Conservation (phyloP, 2,797 vertebrate species). For the Lacerta agilis region DNA sequence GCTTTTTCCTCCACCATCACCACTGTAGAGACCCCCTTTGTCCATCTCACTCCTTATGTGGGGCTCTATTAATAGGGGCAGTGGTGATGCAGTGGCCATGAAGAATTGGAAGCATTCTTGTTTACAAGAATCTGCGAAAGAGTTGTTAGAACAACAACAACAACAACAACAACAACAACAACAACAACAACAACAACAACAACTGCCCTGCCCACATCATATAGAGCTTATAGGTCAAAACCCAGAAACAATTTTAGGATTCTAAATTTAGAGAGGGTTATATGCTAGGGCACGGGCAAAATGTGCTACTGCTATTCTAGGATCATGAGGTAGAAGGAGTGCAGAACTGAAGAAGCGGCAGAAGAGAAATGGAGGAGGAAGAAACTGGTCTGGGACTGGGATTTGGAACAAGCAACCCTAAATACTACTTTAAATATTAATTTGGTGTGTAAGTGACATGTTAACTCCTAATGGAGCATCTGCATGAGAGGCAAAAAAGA, state of each 20-base stretch:
- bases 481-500: conserved; percentile 45
- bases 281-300: background rate
- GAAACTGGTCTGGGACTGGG: conserved; percentile 5
- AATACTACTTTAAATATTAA: conserved; percentile 63
- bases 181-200: no score
- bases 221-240: background rate
- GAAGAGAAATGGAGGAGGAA: background rate
- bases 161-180: no score
- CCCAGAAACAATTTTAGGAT: background rate
- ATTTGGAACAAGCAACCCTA: conserved; percentile 57
- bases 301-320: background rate
- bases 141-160: no score
- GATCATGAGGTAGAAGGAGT: background rate
- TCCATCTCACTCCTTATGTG: background rate
- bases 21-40: background rate
- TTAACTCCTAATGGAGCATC: conserved; percentile 53
- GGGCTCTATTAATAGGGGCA: background rate
- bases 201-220: background rate
- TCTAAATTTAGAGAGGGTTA: background rate
- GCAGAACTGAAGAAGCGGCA: background rate
- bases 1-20: background rate
- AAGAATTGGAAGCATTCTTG: background rate
- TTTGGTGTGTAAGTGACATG: conserved; percentile 55
- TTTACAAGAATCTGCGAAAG: background rate
- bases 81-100: no score